These are phyloP conservation scores for Synodontis membranacea DNA, from an alignment of 2,113 vertebrate genomes.

Conservation along the genomic window DNA sequence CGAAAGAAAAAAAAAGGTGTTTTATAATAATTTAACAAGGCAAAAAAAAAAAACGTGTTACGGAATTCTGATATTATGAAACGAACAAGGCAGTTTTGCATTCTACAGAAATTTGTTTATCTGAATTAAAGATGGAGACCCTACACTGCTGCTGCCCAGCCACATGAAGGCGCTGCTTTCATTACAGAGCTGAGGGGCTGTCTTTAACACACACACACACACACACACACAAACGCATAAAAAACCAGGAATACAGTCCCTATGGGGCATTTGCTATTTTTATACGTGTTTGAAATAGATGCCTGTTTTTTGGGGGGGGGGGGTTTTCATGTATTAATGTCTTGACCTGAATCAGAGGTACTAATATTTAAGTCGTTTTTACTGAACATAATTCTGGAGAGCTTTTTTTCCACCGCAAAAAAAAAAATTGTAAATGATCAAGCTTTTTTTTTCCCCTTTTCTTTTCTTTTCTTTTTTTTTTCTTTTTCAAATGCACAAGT, in stretches of 20 bases:
- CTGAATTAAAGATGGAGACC: not conserved
- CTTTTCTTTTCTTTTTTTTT: no score
- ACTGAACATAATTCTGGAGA: not conserved
- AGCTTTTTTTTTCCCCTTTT: no score
- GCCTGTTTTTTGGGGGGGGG: not conserved
- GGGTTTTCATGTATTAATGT: not conserved
- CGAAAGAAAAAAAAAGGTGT: not conserved
- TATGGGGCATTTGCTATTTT: not conserved
- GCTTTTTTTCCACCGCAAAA: not conserved
- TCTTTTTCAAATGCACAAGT: not conserved
- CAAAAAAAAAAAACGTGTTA: not conserved
- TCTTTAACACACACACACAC: not conserved
- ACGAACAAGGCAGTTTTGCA: not conserved
- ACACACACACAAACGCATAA: no score
- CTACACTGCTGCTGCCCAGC: conserved; percentile 25
- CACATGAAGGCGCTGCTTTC: conserved; percentile 29
- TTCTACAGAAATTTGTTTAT: conserved; percentile 11
- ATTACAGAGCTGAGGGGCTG: not conserved
- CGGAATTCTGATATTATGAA: not conserved
- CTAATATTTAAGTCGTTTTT: not conserved
- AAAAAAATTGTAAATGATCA: conserved; percentile 2
- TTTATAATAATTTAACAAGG: not conserved
- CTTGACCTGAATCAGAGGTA: not conserved
- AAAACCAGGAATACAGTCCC: not conserved
- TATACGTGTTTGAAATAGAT: not conserved